Conservation (phyloP, 2,888 invertebrate genomes). For the Epinotia brunnichana region DNA sequence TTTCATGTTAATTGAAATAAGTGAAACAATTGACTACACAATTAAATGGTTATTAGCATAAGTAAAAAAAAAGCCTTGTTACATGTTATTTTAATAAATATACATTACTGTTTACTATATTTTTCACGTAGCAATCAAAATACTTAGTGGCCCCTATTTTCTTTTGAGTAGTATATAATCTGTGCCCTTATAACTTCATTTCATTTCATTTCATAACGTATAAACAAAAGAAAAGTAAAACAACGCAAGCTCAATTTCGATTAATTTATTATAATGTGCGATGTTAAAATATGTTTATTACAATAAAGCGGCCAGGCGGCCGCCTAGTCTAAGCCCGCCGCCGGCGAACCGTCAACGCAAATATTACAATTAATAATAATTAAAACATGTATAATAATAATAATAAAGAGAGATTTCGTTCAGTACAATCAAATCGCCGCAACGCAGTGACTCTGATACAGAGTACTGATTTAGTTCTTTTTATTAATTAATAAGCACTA, state of each 20-base stretch:
- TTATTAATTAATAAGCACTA: slow-evolving; percentile 75
- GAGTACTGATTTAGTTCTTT: slow-evolving; percentile 66
- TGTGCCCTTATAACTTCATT: too few species aligned
- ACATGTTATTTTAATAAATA: too few species aligned
- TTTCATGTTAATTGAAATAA: too few species aligned
- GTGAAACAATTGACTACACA: too few species aligned
- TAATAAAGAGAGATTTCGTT: slow-evolving; percentile 69
- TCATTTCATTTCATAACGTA: too few species aligned
- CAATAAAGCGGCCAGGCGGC: slow-evolving; percentile 73
- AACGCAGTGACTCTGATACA: slow-evolving; percentile 75
- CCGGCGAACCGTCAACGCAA: slow-evolving; percentile 45
- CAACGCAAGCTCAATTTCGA: slow-evolving; percentile 70
- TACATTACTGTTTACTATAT: too few species aligned
- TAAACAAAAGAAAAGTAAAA: too few species aligned
- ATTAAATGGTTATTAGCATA: too few species aligned
- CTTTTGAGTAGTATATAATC: too few species aligned
- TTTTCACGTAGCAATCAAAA: too few species aligned
- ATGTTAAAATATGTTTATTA: slow-evolving; percentile 83
- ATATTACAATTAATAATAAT: slow-evolving; percentile 59
- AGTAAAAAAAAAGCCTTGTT: too few species aligned
- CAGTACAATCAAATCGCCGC: slow-evolving; percentile 67
- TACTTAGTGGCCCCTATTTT: too few species aligned
- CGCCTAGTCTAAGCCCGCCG: slow-evolving; percentile 49
- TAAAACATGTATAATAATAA: slow-evolving; percentile 56
- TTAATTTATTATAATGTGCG: slow-evolving; percentile 84